These are phyloP conservation scores for Dendropsophus ebraccatus DNA, from an alignment of 2,113 vertebrate genomes.

Conservation along the genomic window DNA sequence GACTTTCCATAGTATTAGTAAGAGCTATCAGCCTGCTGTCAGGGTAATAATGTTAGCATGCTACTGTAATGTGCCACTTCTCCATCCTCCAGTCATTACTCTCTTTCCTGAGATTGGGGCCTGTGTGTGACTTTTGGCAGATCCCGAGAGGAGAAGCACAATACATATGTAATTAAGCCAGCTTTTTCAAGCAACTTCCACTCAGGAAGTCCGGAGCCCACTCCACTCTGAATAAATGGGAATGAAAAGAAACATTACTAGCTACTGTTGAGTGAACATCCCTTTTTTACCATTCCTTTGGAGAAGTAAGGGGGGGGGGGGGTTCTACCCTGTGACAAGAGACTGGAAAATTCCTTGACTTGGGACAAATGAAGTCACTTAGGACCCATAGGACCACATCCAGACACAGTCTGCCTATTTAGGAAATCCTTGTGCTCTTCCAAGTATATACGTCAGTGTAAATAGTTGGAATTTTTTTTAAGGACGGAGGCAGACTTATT, in stretches of 20 bases:
- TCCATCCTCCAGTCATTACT: not conserved
- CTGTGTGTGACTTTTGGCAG: constrained; percentile 56
- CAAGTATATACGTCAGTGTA: constrained; percentile 9
- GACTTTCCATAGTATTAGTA: not conserved
- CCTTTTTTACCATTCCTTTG: not conserved
- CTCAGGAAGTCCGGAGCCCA: constrained; percentile 53
- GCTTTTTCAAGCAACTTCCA: constrained; percentile 46
- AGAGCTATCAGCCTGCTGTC: not conserved
- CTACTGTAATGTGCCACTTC: constrained; percentile 5
- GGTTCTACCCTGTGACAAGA: constrained; percentile 25
- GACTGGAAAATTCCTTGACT: constrained; percentile 50
- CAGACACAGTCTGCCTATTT: constrained; percentile 16
- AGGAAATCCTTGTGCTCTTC: constrained; percentile 25
- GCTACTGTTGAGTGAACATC: constrained; percentile 3
- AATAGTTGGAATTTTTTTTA: constrained; percentile 14
- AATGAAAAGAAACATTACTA: constrained; percentile 21
- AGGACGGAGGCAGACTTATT: not conserved
- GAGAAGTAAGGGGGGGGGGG: constrained; percentile 13
- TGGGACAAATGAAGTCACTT: constrained; percentile 22
- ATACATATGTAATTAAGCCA: constrained; percentile 42
- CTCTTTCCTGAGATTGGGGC: constrained; percentile 44
- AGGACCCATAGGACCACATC: constrained; percentile 23
- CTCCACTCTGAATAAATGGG: not conserved
- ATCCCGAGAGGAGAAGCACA: constrained; percentile 33
- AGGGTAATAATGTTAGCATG: constrained; percentile 26